Conservation (phyloP, 2,113 vertebrate genomes). For the Hippocampus guttulatus region DNA sequence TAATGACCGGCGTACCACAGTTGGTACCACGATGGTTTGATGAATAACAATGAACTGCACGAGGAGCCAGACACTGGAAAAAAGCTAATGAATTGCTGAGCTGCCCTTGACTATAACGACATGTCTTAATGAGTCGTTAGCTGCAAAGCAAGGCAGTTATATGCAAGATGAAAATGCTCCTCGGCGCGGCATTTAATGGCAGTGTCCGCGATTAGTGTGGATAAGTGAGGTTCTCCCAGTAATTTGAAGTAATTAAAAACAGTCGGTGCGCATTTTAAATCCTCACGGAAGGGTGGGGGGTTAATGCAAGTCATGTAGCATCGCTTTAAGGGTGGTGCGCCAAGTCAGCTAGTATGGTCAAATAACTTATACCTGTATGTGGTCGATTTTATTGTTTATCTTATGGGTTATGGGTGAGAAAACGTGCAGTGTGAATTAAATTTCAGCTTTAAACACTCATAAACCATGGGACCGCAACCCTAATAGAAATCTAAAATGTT, state of each 20-base stretch:
- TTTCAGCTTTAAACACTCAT: background rate
- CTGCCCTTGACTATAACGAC: slow-evolving; percentile 26
- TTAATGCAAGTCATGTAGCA: slow-evolving; percentile 21
- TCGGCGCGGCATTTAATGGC: slow-evolving; percentile 41
- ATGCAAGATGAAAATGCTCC: slow-evolving; percentile 14
- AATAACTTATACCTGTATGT: slow-evolving; percentile 1
- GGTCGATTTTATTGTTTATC: background rate
- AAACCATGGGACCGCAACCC: background rate
- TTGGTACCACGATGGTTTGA: slow-evolving; percentile 13
- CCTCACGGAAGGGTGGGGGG: slow-evolving; percentile 6
- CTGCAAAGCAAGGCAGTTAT: slow-evolving; percentile 5
- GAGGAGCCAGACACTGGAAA: background rate
- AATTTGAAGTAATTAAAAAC: slow-evolving; percentile 54
- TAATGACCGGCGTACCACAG: slow-evolving; percentile 2
- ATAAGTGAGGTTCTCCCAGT: slow-evolving; percentile 33
- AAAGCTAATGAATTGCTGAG: slow-evolving; percentile 9
- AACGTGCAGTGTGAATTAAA: background rate
- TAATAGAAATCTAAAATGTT: background rate
- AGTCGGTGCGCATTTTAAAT: slow-evolving; percentile 10
- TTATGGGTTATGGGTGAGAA: slow-evolving; percentile 5
- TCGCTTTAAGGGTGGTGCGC: slow-evolving; percentile 9
- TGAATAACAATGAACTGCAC: slow-evolving; percentile 13
- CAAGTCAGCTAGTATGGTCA: slow-evolving; percentile 7
- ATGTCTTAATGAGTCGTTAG: slow-evolving; percentile 32
- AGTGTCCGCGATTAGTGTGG: slow-evolving; percentile 30